Base-by-base conservation (phyloP, 2,113 vertebrate genomes). In the Gasterosteus aculeatus region DNA sequence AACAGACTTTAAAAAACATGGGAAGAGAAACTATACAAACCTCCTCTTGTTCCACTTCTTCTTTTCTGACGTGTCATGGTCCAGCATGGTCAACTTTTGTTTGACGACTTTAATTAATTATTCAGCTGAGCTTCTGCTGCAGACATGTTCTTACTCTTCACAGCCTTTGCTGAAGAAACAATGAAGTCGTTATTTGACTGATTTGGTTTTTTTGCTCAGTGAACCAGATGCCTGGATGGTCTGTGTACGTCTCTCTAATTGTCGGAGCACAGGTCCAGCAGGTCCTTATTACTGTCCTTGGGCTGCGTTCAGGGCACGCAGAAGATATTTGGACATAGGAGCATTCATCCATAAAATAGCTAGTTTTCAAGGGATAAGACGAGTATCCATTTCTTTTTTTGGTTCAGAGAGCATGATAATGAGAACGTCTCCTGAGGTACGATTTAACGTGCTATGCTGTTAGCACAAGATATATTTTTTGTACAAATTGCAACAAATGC, bases 111-210 rank as follows among this genome's bases (percentile, higher is more conserved):
- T 11, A 33, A 49, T 49, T 35, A 16, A 51, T 66, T 5, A n/a
- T 38, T 51, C 31, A 10, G n/a, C 41, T 11, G 59, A 49, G 62
- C 31, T 19, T 39, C 46, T 51, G 69, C 62, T 41, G 66, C 44
- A 42, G 71, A 66, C 29, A 41, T 47, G 29, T 63, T 67, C 5
- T 71, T 39, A 26, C 69, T 65, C 4, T 53, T 39, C 42, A 0
- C 31, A 18, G n/a, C 26, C 69, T 75, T 68, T 46, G 67, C 53
- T 72, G 64, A 39, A 65, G 84, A 26, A 89, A 92, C 92, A 91
- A 91, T 88, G 90, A 89, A 68, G 64, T 88, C 83, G 87, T 91
- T 90, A 87, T 86, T 82, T 74, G 72, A 3, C 60, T 65, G 81
- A 72, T 80, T 87, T 82, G 70, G 81, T 81, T 88, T 76, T 53